Evolutionary conservation across 2,888 invertebrate genomes (phyloP).

Genomic region (Drosophila borborema): DNA sequence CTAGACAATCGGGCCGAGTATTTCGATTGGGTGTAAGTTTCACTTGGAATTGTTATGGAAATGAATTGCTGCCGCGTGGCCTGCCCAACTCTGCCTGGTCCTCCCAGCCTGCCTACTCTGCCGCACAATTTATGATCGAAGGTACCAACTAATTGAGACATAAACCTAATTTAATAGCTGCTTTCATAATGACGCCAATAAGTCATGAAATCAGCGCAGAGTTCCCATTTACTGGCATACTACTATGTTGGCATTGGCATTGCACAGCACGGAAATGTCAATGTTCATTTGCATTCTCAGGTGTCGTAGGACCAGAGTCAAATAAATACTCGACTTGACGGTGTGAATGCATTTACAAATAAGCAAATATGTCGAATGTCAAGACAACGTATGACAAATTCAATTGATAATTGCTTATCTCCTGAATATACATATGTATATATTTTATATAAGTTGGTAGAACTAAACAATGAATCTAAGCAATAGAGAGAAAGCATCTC

Average conservation of each 20-base stretch:
- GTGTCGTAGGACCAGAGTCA: not conserved
- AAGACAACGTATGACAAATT: not conserved
- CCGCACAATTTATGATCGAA: constrained; percentile 52
- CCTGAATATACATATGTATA: too few species aligned
- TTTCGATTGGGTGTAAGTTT: constrained; percentile 19
- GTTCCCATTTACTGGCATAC: too few species aligned
- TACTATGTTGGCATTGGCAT: not conserved
- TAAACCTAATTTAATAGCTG: constrained; percentile 63
- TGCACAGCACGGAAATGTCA: too few species aligned
- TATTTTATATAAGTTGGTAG: too few species aligned
- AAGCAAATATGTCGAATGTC: not conserved
- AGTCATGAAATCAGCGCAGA: constrained; percentile 51
- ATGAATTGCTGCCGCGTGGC: constrained; percentile 47
- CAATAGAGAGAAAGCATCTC: too few species aligned
- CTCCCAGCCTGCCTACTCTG: constrained; percentile 26
- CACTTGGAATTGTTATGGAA: constrained; percentile 47
- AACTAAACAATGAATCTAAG: too few species aligned
- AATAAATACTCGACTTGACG: not conserved
- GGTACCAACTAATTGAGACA: constrained; percentile 73
- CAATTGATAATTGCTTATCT: not conserved
- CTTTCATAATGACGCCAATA: constrained; percentile 53
- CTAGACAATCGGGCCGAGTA: constrained; percentile 27
- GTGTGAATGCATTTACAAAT: too few species aligned
- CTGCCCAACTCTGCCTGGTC: not conserved
- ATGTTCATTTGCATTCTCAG: not conserved